Percentiles rank a stretch among this genome's conserved stretches.
These are phyloP conservation scores for Zaprionus lineosus DNA, from an alignment of 2,888 invertebrate genomes.

Conservation along the genomic window DNA sequence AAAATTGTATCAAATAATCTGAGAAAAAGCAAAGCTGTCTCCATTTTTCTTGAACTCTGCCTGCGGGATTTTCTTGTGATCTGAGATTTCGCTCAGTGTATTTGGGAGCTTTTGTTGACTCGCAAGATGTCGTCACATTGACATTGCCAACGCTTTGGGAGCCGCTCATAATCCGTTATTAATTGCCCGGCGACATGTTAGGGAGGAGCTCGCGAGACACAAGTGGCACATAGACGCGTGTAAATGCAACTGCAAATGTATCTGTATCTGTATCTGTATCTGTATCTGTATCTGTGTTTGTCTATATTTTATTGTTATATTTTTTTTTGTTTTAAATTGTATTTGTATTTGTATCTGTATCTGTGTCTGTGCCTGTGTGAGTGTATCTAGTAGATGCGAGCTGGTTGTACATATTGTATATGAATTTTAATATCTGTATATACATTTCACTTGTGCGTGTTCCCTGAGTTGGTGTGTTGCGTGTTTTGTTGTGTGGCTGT, in stretches of 20 bases:
- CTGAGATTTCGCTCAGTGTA: not conserved
- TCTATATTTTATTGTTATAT: no score
- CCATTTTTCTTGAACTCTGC: not conserved
- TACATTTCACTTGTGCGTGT: no score
- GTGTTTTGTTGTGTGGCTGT: no score
- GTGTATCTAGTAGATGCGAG: constrained; percentile 11
- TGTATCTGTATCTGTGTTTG: not conserved
- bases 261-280: constrained; percentile 10
- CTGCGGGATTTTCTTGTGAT: constrained; percentile 1
- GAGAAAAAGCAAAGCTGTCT: no score
- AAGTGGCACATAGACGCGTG: constrained; percentile 11
- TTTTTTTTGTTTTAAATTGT: no score
- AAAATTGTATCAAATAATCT: no score
- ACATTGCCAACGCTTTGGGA: constrained; percentile 62
- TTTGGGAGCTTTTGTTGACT: constrained; percentile 31
- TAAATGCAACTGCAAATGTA: constrained; percentile 25
- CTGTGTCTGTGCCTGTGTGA: no score
- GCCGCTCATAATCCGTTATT: constrained; percentile 74
- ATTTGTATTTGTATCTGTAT: no score
- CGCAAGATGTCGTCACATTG: constrained; percentile 57
- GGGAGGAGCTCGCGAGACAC: constrained; percentile 32
- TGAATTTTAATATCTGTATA: no score
- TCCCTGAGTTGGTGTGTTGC: no score
- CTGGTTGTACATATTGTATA: not conserved
- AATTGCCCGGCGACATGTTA: constrained; percentile 74